Percentiles rank a stretch among this genome's conserved stretches.
These are phyloP conservation scores for Vulpes vulpes DNA, from an alignment of 2,113 vertebrate genomes.

Conservation along the genomic window DNA sequence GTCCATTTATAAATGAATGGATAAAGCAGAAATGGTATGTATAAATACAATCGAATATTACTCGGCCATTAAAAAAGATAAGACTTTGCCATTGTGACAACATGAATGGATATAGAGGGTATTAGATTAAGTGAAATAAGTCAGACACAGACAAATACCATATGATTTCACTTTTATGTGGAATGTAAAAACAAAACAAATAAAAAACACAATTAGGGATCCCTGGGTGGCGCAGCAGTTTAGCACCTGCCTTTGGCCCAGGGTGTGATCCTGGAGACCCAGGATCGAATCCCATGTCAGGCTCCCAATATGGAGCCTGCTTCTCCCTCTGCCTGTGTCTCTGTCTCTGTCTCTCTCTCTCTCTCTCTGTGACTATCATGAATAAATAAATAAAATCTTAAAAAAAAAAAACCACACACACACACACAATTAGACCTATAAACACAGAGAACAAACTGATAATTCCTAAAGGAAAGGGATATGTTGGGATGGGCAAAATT, in stretches of 20 bases:
- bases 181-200: neutral
- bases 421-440: neutral
- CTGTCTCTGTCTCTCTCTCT: no score
- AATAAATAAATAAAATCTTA: no score
- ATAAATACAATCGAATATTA: neutral
- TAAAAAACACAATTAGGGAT: neutral
- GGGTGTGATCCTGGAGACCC: no score
- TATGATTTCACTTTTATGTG: neutral
- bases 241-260: no score
- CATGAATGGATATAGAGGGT: neutral
- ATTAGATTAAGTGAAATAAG: neutral
- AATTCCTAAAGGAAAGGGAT: neutral
- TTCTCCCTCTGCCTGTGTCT: no score
- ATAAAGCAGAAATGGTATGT: neutral
- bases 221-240: no score
- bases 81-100: neutral
- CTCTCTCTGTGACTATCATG: no score
- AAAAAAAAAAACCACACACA: no score
- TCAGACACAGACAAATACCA: neutral
- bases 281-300: no score
- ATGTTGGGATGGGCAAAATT: neutral
- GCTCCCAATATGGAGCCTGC: no score
- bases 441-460: neutral
- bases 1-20: neutral
- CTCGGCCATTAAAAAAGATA: neutral